Base-by-base conservation (phyloP, 2,888 invertebrate species). In the Xanthorhoe spadicearia region DNA sequence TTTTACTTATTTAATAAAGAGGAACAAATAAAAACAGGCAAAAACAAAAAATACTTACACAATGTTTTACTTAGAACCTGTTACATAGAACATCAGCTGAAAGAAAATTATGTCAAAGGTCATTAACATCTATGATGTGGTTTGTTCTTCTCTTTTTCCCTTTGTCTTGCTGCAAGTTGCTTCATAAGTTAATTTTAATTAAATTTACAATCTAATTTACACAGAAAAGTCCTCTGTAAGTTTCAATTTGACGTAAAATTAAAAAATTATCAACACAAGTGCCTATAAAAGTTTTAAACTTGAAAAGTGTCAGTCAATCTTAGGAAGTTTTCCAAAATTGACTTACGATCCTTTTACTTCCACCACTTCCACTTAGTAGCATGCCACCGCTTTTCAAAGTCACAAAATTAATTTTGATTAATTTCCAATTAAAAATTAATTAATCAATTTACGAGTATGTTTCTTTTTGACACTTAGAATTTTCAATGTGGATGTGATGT, bases 271-370 rank as follows among this genome's bases (percentile, higher is more conserved):
- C 18, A 46, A 32, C 35, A 32, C 3, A 59, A 18, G 50, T 50
- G 23, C 19, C 1, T 43, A 46, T 38, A 7, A 17, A 60, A 53
- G 56, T 60, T 61, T 28, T 0, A 48, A 64, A 61, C 17, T 61
- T 18, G 3, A 15, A 19, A 56, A 61, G 57, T 61, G 68, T 64
- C 68, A 53, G 54, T 64, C 64, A 64, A 64, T 57, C 64, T 64
- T 18, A 49, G 19, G 18, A 58, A 67, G 51, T 53, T 68, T n/a
- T 6, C 54, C 35, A 35, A 63, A 59, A 43, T 13, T 43, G 6
- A 55, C 35, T 64, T 19, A n/a, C 18, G 13, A 60, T 23, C 48
- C 55, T 59, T 55, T 56, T 23, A 35, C 55, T 59, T 55, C 52
- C 17, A 9, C 23, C 32, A 67, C 32, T 53, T 61, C 61, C 57